Percentiles rank a stretch among this genome's conserved stretches.
Evolutionary conservation across 2,888 invertebrate species (phyloP).

Genomic region (Meliscaeva auricollis): DNA sequence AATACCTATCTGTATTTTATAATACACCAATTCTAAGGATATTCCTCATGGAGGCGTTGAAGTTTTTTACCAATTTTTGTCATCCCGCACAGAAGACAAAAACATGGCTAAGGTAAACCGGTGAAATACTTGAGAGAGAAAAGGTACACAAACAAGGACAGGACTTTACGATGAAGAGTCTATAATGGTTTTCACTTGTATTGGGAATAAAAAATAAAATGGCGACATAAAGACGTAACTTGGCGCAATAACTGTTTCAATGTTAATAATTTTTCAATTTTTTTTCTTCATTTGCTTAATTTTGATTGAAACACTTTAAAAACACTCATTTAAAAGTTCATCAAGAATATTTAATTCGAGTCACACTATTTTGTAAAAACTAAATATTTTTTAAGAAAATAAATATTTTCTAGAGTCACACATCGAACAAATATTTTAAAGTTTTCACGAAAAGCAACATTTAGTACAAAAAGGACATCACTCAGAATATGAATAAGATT

Average conservation of each 20-base stretch:
- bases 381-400: not conserved
- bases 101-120: conserved; percentile 41
- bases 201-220: conserved; percentile 4
- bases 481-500: not conserved
- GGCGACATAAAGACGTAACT: conserved; percentile 15
- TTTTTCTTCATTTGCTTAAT: not conserved
- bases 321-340: not conserved
- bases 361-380: too few relatives aligned
- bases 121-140: conserved; percentile 19
- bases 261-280: not conserved
- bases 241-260: conserved; percentile 36
- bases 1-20: conserved; percentile 1
- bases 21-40: conserved; percentile 27
- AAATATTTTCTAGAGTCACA: not conserved
- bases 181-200: conserved; percentile 40
- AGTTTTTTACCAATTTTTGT: conserved; percentile 6
- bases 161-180: conserved; percentile 5
- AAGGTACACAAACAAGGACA: conserved; percentile 22
- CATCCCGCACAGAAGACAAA: conserved; percentile 25
- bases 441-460: too few relatives aligned
- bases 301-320: not conserved
- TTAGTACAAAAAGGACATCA: not conserved
- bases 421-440: too few relatives aligned
- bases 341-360: not conserved
- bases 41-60: conserved; percentile 32